Percentiles rank a stretch among this genome's conserved stretches.
These are phyloP conservation scores for Delphinus delphis DNA, from an alignment of 2,113 vertebrate species.

Conservation along the genomic window DNA sequence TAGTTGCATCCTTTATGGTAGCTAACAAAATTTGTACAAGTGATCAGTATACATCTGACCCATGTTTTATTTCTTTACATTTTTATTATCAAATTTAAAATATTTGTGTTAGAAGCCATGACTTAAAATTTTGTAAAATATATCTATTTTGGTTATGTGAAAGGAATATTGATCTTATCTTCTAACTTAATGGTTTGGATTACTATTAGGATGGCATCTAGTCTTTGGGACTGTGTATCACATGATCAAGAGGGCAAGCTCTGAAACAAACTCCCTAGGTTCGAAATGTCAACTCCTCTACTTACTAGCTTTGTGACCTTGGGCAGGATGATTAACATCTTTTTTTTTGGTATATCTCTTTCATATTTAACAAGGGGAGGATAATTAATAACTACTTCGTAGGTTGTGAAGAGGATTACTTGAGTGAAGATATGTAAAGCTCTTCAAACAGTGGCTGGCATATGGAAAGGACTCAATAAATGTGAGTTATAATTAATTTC, in stretches of 20 bases:
- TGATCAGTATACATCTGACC: background rate
- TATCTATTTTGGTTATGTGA: background rate
- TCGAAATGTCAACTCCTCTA: background rate
- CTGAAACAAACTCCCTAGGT: background rate
- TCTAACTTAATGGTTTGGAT: background rate
- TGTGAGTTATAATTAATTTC: background rate
- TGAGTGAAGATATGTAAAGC: background rate
- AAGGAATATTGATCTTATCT: background rate
- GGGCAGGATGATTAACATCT: background rate
- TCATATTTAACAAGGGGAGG: background rate
- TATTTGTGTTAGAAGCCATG: background rate
- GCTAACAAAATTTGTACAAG: background rate
- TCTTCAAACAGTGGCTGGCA: background rate
- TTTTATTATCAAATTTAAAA: slow-evolving; percentile 8
- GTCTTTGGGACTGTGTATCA: background rate
- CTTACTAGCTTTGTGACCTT: background rate
- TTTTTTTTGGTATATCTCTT: background rate
- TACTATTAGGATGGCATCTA: background rate
- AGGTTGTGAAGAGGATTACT: background rate
- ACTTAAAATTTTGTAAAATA: background rate
- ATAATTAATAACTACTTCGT: background rate
- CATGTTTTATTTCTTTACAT: background rate
- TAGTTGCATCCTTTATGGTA: background rate
- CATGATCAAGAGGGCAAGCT: background rate
- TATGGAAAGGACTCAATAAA: background rate